These are phyloP conservation scores for Spialia ferax DNA, from an alignment of 2,888 invertebrate genomes.

Conservation along the genomic window DNA sequence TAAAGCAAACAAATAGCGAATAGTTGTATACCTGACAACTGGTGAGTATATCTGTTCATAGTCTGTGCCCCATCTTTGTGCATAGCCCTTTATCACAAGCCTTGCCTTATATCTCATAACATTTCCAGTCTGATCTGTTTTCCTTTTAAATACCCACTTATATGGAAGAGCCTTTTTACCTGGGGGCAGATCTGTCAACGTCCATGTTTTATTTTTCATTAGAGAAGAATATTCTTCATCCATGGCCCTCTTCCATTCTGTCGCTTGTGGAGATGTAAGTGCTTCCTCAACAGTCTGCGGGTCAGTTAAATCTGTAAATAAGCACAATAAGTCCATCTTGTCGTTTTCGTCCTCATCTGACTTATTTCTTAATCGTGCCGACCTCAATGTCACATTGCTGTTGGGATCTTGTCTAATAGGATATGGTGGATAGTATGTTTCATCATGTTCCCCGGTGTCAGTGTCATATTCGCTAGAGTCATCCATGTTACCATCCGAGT, in stretches of 20 bases:
- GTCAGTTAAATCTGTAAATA: slow-evolving; percentile 8
- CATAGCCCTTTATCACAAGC: slow-evolving; percentile 48
- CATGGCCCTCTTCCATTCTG: slow-evolving; percentile 42
- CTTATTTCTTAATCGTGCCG: no score
- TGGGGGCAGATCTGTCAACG: background rate
- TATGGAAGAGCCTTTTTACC: slow-evolving; percentile 15
- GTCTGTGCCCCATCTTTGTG: no score
- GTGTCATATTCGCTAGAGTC: slow-evolving; percentile 7
- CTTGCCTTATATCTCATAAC: slow-evolving; percentile 45
- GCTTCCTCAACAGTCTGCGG: slow-evolving; percentile 16
- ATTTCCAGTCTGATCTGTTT: background rate
- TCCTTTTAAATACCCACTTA: background rate
- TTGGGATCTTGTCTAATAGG: background rate
- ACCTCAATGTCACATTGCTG: background rate
- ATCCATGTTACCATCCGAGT: background rate
- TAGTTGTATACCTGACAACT: slow-evolving; percentile 46
- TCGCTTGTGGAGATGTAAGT: slow-evolving; percentile 12
- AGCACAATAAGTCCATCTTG: background rate
- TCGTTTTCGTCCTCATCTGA: background rate
- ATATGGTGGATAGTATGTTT: background rate
- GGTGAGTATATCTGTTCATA: slow-evolving; percentile 47
- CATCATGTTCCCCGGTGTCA: slow-evolving; percentile 2
- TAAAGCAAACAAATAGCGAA: slow-evolving; percentile 43
- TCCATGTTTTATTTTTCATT: slow-evolving; percentile 23
- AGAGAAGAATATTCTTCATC: slow-evolving; percentile 29